Conservation (phyloP, 1,140 invertebrate species). For the Maconellicoccus hirsutus region DNA sequence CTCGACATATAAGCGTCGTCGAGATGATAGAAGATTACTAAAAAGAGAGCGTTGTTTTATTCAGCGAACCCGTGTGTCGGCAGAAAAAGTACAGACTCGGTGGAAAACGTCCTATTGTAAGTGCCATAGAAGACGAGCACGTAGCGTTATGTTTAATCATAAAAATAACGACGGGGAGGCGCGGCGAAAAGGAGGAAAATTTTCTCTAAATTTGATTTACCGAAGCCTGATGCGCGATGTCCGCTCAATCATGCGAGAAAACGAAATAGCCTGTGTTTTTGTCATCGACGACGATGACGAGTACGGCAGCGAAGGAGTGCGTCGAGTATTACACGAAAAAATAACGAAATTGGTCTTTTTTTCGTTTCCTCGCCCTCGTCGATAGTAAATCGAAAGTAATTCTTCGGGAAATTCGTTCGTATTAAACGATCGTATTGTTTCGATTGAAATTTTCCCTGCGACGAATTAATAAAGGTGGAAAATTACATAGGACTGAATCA, state of each 20-base stretch:
- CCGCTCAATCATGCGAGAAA: background rate
- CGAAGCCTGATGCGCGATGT: background rate
- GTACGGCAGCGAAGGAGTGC: too few species aligned
- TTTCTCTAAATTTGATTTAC: constrained; percentile 2
- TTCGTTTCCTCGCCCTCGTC: too few species aligned
- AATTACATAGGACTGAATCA: too few species aligned
- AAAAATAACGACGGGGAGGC: background rate
- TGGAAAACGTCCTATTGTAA: background rate
- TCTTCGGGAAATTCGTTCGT: too few species aligned
- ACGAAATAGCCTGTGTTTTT: background rate
- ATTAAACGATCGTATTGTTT: too few species aligned
- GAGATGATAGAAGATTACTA: constrained; percentile 1
- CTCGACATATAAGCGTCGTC: background rate
- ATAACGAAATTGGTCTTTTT: too few species aligned
- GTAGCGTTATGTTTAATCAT: background rate
- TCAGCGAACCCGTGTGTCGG: too few species aligned
- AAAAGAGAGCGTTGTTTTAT: background rate
- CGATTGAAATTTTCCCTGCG: too few species aligned
- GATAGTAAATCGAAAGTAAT: too few species aligned
- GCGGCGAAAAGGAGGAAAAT: background rate
- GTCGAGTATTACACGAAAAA: too few species aligned
- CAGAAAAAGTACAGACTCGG: too few species aligned
- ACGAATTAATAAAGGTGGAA: too few species aligned
- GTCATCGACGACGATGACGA: background rate
- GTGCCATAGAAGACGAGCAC: background rate